phyloP scores from a whole-genome alignment of 2,113 vertebrate genomes.

The Aplodontia rufa region DNA sequence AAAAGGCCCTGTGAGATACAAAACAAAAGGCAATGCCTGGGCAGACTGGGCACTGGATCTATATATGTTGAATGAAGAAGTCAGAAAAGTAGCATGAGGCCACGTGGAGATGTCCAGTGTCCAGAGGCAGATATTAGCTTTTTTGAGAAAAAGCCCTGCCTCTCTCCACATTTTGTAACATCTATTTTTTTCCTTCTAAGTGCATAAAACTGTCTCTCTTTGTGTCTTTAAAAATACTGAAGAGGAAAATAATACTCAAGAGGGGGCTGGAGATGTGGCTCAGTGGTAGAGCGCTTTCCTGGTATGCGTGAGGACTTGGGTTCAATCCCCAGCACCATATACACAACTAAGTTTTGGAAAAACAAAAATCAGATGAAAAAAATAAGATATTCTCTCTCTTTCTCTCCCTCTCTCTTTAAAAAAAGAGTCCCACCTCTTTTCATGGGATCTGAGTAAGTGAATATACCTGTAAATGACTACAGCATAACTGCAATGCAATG shows the following conservation, averaged over 20 bases:
- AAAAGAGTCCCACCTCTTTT: not conserved
- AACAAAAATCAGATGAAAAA: no score
- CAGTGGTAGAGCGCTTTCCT: no score
- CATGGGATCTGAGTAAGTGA: not conserved
- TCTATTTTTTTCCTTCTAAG: slow-evolving; percentile 10
- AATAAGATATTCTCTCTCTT: no score
- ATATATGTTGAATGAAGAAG: not conserved
- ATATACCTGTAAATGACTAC: not conserved
- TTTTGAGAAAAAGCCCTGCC: not conserved
- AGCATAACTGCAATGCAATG: slow-evolving; percentile 22
- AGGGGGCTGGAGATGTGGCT: no score
- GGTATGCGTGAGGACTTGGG: no score
- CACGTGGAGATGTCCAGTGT: not conserved
- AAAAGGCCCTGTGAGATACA: not conserved
- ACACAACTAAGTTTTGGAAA: no score
- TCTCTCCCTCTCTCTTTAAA: no score
- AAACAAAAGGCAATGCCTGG: not conserved
- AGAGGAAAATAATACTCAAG: no score
- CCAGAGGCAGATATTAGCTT: not conserved
- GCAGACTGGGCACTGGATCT: not conserved
- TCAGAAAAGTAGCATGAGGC: not conserved
- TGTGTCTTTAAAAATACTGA: slow-evolving; percentile 6
- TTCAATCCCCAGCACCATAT: no score
- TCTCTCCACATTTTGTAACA: not conserved
- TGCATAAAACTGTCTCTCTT: not conserved